phyloP scores from a whole-genome alignment of 2,113 vertebrate genomes.

The Zosterops pallidus region DNA sequence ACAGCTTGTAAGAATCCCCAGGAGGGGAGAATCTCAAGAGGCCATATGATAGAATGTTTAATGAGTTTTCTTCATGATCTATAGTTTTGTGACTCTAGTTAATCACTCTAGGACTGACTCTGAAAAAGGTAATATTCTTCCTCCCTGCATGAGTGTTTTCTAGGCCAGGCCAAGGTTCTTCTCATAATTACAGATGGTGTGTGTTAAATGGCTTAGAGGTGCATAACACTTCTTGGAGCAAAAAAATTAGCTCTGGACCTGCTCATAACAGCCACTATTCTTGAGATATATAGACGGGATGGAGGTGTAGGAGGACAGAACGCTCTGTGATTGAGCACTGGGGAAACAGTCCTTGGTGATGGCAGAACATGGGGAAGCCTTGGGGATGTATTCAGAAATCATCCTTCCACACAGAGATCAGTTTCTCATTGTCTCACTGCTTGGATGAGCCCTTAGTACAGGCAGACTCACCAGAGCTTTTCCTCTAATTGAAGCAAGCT shows the following conservation, averaged over 20 bases:
- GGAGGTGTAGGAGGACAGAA: neutral
- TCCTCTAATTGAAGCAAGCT: neutral
- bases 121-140: neutral
- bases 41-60: neutral
- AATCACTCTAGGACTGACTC: neutral
- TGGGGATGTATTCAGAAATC: neutral
- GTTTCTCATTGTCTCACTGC: neutral
- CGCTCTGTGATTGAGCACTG: fast-evolving
- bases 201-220: neutral
- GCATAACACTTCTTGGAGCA: neutral
- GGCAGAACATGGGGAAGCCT: neutral
- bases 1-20: neutral
- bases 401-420: no score
- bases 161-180: neutral
- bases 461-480: neutral
- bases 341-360: neutral
- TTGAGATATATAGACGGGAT: neutral
- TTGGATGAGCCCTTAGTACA: neutral
- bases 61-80: neutral
- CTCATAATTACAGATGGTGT: fast-evolving
- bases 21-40: neutral
- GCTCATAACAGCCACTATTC: neutral
- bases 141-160: neutral
- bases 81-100: neutral
- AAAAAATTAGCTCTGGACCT: neutral